Conservation (phyloP, 1,140 invertebrate genomes). For the Hyles euphorbiae region DNA sequence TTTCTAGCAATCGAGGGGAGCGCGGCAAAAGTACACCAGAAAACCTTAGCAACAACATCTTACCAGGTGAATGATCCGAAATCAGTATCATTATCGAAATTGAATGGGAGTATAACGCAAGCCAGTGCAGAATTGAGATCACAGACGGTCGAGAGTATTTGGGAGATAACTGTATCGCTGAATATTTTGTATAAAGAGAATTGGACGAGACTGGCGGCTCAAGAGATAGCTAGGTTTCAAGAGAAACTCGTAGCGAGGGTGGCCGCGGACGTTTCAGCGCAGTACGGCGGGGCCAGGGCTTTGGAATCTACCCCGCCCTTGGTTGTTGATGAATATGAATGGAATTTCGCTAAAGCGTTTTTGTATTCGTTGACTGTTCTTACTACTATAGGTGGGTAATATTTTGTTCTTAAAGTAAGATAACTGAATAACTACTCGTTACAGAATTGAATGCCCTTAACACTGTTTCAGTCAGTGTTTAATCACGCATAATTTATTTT, state of each 20-base stretch:
- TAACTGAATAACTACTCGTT: not conserved
- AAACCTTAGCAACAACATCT: constrained; percentile 79
- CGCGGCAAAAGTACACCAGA: constrained; percentile 79
- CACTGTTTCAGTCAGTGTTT: too few relatives aligned
- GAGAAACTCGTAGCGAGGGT: constrained; percentile 88
- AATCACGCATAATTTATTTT: too few relatives aligned
- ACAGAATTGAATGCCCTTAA: too few relatives aligned
- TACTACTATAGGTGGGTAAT: constrained; percentile 94
- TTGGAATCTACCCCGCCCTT: constrained; percentile 68
- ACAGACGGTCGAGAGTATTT: constrained; percentile 90
- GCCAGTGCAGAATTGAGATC: constrained; percentile 75
- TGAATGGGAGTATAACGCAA: constrained; percentile 57
- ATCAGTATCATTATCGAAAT: constrained; percentile 49
- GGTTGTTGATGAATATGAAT: constrained; percentile 82
- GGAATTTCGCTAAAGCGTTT: constrained; percentile 95
- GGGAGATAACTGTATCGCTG: constrained; percentile 95
- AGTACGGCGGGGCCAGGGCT: constrained; percentile 64
- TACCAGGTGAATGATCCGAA: constrained; percentile 69
- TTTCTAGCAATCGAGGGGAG: constrained; percentile 93
- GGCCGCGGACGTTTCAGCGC: constrained; percentile 81
- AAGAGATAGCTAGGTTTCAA: constrained; percentile 93
- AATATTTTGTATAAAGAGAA: constrained; percentile 97
- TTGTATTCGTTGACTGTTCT: constrained; percentile 96
- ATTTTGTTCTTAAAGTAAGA: constrained; percentile 29
- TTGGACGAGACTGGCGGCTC: constrained; percentile 91